Percentiles rank a stretch among this genome's conserved stretches.
phyloP scores from a whole-genome alignment of 2,113 vertebrate genomes.

The Equus quagga region DNA sequence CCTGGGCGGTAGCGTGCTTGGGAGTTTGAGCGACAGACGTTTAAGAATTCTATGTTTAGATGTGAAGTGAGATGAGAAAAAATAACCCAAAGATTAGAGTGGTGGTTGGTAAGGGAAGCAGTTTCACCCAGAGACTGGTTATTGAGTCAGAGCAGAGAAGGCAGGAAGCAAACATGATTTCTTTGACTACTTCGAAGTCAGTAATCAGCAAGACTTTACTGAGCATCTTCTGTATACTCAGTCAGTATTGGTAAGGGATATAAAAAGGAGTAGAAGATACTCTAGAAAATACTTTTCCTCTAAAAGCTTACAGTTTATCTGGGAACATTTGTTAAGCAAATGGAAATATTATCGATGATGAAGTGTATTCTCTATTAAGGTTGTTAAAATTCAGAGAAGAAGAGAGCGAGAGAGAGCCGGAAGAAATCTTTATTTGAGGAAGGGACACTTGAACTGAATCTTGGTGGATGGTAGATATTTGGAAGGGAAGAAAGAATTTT shows the following conservation, averaged over 20 bases:
- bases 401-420: background rate
- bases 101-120: background rate
- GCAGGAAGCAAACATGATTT: background rate
- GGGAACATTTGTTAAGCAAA: background rate
- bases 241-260: background rate
- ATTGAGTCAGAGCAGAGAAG: background rate
- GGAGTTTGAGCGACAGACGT: background rate
- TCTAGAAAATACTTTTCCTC: background rate
- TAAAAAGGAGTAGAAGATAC: background rate
- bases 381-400: background rate
- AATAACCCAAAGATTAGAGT: background rate
- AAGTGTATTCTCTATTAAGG: background rate
- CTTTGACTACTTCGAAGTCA: background rate
- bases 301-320: background rate
- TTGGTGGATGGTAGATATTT: background rate
- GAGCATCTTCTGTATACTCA: background rate
- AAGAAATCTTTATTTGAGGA: background rate
- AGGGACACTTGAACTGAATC: background rate
- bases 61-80: background rate
- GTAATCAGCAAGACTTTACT: background rate
- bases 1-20: background rate
- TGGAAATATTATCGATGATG: background rate
- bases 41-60: background rate
- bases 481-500: slow-evolving; percentile 1
- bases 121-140: background rate